Base-by-base conservation (phyloP, 2,797 vertebrate species). In the Leptoclinus maculatus region DNA sequence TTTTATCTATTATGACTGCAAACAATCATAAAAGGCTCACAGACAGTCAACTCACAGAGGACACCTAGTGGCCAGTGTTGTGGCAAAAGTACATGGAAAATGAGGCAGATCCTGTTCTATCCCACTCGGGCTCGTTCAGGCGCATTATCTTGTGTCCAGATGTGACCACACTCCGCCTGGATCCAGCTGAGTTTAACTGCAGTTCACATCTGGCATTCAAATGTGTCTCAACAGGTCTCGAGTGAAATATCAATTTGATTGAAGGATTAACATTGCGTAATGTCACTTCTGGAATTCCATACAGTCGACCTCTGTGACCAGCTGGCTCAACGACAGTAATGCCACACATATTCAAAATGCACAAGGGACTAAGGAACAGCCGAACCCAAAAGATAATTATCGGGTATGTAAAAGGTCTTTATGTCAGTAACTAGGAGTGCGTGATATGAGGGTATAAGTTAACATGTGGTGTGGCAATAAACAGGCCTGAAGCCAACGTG, bases 141-240 rank as follows among this genome's bases (percentile, higher is more conserved):
- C 21, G 11, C 53, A 10, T 16, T 57, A 10, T 68, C 34, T 68
- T 51, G 60, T 34, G 43, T 71, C 74, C 62, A 83, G 34, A 77
- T 74, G 76, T 32, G 27, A 65, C 41, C 74, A 74, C 6, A 64
- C 63, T 64, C 29, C 6, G 49, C 13, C 57, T 59, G 32, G 66
- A 78, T 65, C 38, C 58, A 64, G 14, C 39, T 17, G 43, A 71
- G 32, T 78, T 65, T 47, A 78, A 74, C 43, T 23, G 25, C 54
- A 38, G 59, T 39, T 76, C 79, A 79, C 76, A 84, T 77, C 82
- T 77, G 76, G 76, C 41, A 54, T 70, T 60, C 11, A 39, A 86
- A 71, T 71, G 76, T 66, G 75, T 78, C 54, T 51, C 9, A 70
- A 71, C 39, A n/a, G 51, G 53, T 67, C 80, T 83, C 14, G 2